Percentiles rank a stretch among this genome's conserved stretches.
These are phyloP conservation scores for Columbina picui DNA, from an alignment of 2,113 vertebrate species.

Conservation along the genomic window DNA sequence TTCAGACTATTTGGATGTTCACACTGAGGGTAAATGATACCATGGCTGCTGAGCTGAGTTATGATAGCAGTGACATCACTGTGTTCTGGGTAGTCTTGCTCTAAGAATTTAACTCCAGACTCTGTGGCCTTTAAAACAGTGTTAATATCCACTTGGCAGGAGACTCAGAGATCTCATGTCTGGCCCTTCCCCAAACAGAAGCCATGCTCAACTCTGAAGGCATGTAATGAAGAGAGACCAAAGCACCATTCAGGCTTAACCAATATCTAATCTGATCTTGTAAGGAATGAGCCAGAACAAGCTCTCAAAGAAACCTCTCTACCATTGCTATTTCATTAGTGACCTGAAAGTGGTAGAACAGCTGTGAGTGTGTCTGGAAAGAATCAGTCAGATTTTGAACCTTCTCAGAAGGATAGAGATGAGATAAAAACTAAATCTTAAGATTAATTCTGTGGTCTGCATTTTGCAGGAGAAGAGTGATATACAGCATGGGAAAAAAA, in stretches of 20 bases:
- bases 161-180: background rate
- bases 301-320: background rate
- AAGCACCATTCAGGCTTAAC: conserved; percentile 9
- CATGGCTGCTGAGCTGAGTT: conserved; percentile 2
- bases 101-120: background rate
- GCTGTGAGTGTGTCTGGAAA: background rate
- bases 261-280: conserved; percentile 33
- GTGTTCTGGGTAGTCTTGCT: background rate
- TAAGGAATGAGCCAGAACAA: conserved; percentile 45
- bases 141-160: background rate
- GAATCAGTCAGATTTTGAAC: background rate
- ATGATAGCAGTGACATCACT: background rate
- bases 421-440: background rate
- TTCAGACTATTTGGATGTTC: background rate
- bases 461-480: background rate
- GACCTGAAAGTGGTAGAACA: background rate
- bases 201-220: background rate
- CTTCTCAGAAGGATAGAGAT: background rate
- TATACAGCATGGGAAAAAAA: background rate
- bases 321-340: background rate
- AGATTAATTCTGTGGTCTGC: background rate
- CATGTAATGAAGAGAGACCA: background rate
- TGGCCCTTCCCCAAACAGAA: conserved; percentile 20
- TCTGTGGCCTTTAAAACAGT: background rate
- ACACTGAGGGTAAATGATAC: background rate